Evolutionary conservation across 2,113 vertebrate species (phyloP), one percentile per base, ranked within the genome.

Genomic region (Tachysurus vachellii): DNA sequence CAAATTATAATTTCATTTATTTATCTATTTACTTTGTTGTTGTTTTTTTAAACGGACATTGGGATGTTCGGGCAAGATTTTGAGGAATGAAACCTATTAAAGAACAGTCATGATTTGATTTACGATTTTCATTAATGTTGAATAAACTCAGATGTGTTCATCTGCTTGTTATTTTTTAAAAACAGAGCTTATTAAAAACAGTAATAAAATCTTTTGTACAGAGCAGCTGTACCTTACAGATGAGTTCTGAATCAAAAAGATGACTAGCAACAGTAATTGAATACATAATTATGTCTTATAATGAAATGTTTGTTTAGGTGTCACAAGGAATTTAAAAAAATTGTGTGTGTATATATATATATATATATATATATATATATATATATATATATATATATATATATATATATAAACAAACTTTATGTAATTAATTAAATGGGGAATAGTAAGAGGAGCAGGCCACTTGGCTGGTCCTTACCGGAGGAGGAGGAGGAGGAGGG

Each of bases 401-500:
- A n/a, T n/a, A 28, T 28, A 53, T 83, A 17, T 17, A 23, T 14
- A 31, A 73, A 59, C 11, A 23, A n/a, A 16, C 10, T 50, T 8
- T 50, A 61, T 53, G 4, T 56, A 28, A 42, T 31, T 53, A 56
- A 66, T 56, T 50, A 94, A 94, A 93, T 89, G 88, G 87, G 95
- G 93, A 95, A 94, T 95, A 94, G 95, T 92, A 94, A 87, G 31
- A 82, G 66, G 86, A 87, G 56, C 57, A 50, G 57, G 81, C 81
- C 59, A 56, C 61, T 83, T 79, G 59, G 81, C 86, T 21, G 59
- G 71, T 87, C 86, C 80, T 64, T 82, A 87, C 80, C 86, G 82
- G 92, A 93, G 87, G 81, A 90, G 90, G 42, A 85, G 89, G 89
- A 91, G 94, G 94, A 82, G 95, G 91, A 93, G 89, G 95, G 94